phyloP scores from a whole-genome alignment of 1,140 invertebrate genomes.

The Halyomorpha halys region DNA sequence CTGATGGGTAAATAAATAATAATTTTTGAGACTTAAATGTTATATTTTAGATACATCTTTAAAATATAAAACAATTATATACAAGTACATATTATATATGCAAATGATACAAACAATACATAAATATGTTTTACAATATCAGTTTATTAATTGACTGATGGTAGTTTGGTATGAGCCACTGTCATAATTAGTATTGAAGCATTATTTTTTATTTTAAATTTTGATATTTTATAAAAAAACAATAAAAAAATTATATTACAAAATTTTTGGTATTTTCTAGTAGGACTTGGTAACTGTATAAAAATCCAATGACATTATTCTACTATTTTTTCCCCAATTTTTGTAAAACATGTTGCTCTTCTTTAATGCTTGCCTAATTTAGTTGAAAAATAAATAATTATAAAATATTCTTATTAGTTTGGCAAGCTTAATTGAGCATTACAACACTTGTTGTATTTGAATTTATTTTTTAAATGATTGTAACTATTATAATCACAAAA shows the following conservation, averaged over 20 bases:
- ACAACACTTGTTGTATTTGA: constrained; percentile 11
- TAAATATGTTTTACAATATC: constrained; percentile 18
- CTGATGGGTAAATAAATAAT: too few species aligned
- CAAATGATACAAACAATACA: constrained; percentile 13
- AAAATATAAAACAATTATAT: constrained; percentile 22
- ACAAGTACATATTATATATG: constrained; percentile 21
- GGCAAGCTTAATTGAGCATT: constrained; percentile 24
- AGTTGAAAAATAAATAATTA: constrained; percentile 23
- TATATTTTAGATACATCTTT: constrained; percentile 34
- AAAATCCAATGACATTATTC: not conserved
- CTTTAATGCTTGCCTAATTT: constrained; percentile 14
- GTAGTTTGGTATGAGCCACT: too few species aligned
- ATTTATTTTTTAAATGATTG: not conserved
- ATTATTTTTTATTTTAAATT: not conserved
- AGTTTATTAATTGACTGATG: not conserved
- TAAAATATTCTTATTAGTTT: constrained; percentile 20
- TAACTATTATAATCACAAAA: too few species aligned
- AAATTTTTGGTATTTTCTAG: constrained; percentile 20
- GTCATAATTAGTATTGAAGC: too few species aligned
- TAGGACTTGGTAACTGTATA: constrained; percentile 17
- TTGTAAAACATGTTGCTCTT: not conserved
- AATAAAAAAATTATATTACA: constrained; percentile 16
- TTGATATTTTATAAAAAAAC: constrained; percentile 4
- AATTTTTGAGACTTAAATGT: not conserved
- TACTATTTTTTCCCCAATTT: constrained; percentile 1